Conservation (phyloP, 2,113 vertebrate species). For the Coreoperca whiteheadi region DNA sequence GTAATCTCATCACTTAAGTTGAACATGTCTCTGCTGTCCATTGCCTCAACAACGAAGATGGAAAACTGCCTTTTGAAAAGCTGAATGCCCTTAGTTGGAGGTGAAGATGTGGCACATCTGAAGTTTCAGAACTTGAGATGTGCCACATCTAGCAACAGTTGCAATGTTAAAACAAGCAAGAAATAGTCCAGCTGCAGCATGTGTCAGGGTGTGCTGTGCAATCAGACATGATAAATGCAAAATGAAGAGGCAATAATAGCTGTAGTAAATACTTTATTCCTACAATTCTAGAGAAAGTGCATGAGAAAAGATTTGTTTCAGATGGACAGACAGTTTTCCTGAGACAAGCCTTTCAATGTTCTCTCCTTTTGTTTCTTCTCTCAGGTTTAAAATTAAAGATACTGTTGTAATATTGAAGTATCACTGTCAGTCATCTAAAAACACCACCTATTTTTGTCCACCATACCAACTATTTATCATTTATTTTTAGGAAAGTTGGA, state of each 20-base stretch:
- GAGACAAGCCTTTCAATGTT: not conserved
- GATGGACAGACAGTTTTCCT: not conserved
- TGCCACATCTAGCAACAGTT: too few species aligned
- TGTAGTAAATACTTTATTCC: not conserved
- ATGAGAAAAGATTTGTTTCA: not conserved
- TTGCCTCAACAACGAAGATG: not conserved
- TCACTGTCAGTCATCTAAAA: not conserved
- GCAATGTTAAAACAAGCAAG: not conserved
- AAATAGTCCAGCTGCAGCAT: not conserved
- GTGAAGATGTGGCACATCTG: too few species aligned
- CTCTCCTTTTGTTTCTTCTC: not conserved
- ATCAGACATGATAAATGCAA: slow-evolving; percentile 3
- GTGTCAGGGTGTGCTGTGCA: not conserved
- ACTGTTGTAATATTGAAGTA: not conserved
- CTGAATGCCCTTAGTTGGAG: not conserved
- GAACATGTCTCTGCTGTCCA: not conserved
- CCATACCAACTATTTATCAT: slow-evolving; percentile 4
- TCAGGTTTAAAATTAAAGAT: not conserved
- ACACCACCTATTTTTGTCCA: not conserved
- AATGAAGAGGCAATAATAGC: not conserved
- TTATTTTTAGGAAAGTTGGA: slow-evolving; percentile 65
- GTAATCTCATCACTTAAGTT: not conserved
- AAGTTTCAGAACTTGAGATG: not conserved
- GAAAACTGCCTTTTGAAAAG: not conserved
- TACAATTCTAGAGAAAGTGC: not conserved